phyloP scores from a whole-genome alignment of 2,113 vertebrate species.

The Lampris megalopsis region DNA sequence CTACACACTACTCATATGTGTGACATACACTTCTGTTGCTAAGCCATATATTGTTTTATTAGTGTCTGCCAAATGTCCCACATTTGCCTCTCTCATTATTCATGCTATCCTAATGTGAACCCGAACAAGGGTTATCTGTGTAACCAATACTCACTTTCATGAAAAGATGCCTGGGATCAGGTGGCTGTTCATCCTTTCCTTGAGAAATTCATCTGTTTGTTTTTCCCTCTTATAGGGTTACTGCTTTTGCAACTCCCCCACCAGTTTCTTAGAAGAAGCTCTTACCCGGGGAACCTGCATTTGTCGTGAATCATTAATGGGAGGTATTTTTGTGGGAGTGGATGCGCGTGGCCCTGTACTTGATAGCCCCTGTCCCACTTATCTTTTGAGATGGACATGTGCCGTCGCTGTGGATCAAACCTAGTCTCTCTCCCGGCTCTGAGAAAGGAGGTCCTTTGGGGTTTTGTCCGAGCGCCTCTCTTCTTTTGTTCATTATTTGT shows the following conservation, averaged over 20 bases:
- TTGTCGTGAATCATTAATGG: constrained; percentile 71
- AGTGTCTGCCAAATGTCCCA: constrained; percentile 4
- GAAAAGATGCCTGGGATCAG: constrained; percentile 65
- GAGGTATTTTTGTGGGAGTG: constrained; percentile 32
- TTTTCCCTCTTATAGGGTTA: constrained; percentile 64
- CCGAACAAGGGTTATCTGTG: constrained; percentile 50
- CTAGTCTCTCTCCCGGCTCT: background rate
- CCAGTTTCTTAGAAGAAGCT: background rate
- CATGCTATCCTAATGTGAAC: constrained; percentile 34
- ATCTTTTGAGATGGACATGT: constrained; percentile 24
- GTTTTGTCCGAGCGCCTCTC: background rate
- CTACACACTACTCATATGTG: no score
- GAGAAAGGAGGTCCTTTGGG: background rate
- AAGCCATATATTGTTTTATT: background rate
- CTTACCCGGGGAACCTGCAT: constrained; percentile 40
- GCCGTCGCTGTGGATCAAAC: background rate
- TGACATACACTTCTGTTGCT: background rate
- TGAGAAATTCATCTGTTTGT: constrained; percentile 40
- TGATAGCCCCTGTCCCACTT: constrained; percentile 36
- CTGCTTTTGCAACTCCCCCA: constrained; percentile 34
- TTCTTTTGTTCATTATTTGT: background rate
- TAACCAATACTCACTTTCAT: constrained; percentile 71
- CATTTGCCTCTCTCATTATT: constrained; percentile 47
- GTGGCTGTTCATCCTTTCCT: constrained; percentile 58
- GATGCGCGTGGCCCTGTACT: constrained; percentile 29